Evolutionary conservation across 2,113 vertebrate species (phyloP).

Genomic region (Peromyscus leucopus): DNA sequence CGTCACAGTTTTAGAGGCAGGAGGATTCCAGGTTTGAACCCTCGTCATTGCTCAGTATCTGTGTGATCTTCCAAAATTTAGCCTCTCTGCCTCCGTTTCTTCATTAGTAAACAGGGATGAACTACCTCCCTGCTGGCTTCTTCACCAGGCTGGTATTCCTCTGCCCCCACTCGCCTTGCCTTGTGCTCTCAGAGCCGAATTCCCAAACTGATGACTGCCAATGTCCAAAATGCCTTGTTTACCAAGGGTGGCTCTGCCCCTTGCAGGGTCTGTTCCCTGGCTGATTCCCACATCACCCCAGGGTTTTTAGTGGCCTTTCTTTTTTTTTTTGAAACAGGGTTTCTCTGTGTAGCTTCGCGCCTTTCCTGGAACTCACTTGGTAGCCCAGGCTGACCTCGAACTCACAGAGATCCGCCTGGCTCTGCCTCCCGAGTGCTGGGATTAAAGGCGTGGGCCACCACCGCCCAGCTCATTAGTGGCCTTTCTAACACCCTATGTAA

Average conservation of each 20-base stretch:
- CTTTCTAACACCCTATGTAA: neutral
- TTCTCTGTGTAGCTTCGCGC: no score
- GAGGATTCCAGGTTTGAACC: neutral
- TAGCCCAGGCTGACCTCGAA: no score
- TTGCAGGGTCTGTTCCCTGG: neutral
- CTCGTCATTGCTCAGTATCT: neutral
- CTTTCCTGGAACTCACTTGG: no score
- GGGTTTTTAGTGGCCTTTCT: neutral
- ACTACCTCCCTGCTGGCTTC: neutral
- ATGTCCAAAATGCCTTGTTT: neutral
- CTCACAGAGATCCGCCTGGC: no score
- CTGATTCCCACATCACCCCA: neutral
- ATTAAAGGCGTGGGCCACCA: no score
- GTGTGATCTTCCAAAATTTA: neutral
- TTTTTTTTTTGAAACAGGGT: no score
- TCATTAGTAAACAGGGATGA: neutral
- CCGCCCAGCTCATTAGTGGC: neutral
- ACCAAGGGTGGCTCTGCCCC: neutral
- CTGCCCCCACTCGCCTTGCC: accelerated
- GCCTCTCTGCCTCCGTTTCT: neutral
- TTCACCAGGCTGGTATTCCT: neutral
- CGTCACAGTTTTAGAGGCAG: neutral
- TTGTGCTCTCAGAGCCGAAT: neutral
- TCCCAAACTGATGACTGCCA: neutral
- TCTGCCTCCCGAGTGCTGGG: no score